Base-by-base conservation (phyloP, 2,113 vertebrate species). In the Sturnira hondurensis region DNA sequence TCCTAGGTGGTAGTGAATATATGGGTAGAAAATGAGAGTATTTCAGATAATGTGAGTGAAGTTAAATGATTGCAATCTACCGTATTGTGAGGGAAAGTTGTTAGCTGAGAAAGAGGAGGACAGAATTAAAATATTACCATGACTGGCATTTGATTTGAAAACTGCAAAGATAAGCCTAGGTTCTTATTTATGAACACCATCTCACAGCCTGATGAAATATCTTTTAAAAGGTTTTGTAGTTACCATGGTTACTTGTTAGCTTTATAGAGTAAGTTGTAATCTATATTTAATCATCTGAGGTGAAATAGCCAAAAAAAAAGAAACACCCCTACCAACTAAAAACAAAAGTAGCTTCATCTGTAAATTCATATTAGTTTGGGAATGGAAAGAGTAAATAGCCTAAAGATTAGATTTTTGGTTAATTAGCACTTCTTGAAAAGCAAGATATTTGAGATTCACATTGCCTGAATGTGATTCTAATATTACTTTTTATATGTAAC, bases 241-340 rank as follows among this genome's bases (percentile, higher is more conserved):
- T 98, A 92, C 98, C 97, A 98, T 98, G 97, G 98, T 96, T 98
- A 98, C 98, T 96, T 96, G 92, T 90, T 95, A 96, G 96, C 96
- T 97, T 98, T 98, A 65, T 97, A 89, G 96, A 97, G 97, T 98
- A 97, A 95, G 95, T 98, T 98, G 96, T 98, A 98, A 96, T 96
- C 92, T 86, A 96, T 95, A 96, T 93, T 97, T 86, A 96, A 52
- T 97, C 74, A 93, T 96, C 74, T 95, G 92, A 96, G 94, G 91
- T 98, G 86, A 97, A 98, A 93, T 97, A 94, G 82, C 96, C 96
- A 98, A 97, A 98, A 97, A 98, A 97, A 97, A 98, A 97, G 98
- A 97, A 22, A 58, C 22, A 56, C 3, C 61, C 82, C 70, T 90
- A 92, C 38, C 11, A 98, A 94, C 91, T 97, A 92, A 93, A 95